A percentile compares a stretch with the other conserved stretches of the same genome.
Evolutionary conservation across 2,888 invertebrate species (phyloP).

Genomic region (Harmothoe impar): DNA sequence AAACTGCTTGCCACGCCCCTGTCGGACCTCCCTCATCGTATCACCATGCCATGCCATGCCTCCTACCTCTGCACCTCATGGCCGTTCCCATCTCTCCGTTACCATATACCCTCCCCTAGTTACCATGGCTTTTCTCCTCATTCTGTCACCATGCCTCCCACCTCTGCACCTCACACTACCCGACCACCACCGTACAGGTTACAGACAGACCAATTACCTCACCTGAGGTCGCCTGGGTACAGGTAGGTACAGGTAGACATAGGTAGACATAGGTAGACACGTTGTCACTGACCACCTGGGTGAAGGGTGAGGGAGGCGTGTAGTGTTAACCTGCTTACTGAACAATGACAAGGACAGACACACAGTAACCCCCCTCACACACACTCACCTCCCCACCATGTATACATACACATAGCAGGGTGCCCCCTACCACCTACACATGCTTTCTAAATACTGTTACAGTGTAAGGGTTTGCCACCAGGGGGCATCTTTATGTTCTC

Average conservation of each 20-base stretch:
- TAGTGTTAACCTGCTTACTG: constrained; percentile 4
- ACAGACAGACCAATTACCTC: not conserved
- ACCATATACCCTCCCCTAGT: too few relatives aligned
- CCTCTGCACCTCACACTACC: not conserved
- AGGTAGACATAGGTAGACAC: not conserved
- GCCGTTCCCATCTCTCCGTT: too few relatives aligned
- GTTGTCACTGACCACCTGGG: not conserved
- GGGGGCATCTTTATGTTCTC: too few relatives aligned
- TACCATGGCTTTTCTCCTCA: not conserved
- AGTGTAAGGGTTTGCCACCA: too few relatives aligned
- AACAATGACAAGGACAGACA: constrained; percentile 2
- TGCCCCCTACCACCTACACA: too few relatives aligned
- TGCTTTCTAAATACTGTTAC: too few relatives aligned
- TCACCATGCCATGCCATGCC: too few relatives aligned
- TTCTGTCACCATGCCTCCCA: not conserved
- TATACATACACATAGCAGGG: too few relatives aligned
- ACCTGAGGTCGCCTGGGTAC: not conserved
- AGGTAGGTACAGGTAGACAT: not conserved
- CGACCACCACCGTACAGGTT: not conserved
- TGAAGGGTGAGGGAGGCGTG: not conserved
- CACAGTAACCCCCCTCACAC: not conserved
- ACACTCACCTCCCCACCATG: not conserved
- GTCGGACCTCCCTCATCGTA: too few relatives aligned
- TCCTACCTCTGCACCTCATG: too few relatives aligned
- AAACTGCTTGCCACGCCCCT: too few relatives aligned